Percentiles rank a stretch among this genome's conserved stretches.
Evolutionary conservation across 2,888 invertebrate genomes (phyloP).

Genomic region (Tachina lurida): DNA sequence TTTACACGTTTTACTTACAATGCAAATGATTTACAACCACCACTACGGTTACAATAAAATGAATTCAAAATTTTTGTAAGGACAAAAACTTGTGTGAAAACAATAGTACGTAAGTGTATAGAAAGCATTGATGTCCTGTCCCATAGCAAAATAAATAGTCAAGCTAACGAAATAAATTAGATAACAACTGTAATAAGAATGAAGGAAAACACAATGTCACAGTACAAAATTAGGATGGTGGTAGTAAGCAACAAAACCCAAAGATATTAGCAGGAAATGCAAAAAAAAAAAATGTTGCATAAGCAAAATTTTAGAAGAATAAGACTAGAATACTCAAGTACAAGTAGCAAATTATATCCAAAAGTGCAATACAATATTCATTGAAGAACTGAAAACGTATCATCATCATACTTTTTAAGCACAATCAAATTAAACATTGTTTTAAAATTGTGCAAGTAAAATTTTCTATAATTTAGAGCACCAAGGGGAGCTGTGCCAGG

Average conservation of each 20-base stretch:
- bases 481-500: slow-evolving; percentile 48
- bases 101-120: slow-evolving; percentile 17
- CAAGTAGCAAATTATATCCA: slow-evolving; percentile 9
- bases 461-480: slow-evolving; percentile 66
- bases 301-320: not conserved
- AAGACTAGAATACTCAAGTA: too few relatives aligned
- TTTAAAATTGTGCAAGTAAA: slow-evolving; percentile 62
- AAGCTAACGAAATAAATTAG: slow-evolving; percentile 66
- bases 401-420: slow-evolving; percentile 60
- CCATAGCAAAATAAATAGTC: slow-evolving; percentile 54
- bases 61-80: not conserved
- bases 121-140: slow-evolving; percentile 50
- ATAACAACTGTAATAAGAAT: slow-evolving; percentile 65
- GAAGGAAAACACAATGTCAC: slow-evolving; percentile 33
- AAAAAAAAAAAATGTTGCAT: not conserved
- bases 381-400: slow-evolving; percentile 39
- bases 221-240: slow-evolving; percentile 36
- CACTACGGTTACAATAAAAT: not conserved
- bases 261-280: not conserved
- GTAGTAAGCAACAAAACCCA: slow-evolving; percentile 4
- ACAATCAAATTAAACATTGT: slow-evolving; percentile 69
- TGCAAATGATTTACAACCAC: slow-evolving; percentile 57
- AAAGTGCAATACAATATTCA: slow-evolving; percentile 33
- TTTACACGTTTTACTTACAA: slow-evolving; percentile 32
- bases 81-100: not conserved